Evolutionary conservation across 2,113 vertebrate genomes (phyloP), one percentile per base, ranked within the genome.

Genomic region (Fregetta grallaria): DNA sequence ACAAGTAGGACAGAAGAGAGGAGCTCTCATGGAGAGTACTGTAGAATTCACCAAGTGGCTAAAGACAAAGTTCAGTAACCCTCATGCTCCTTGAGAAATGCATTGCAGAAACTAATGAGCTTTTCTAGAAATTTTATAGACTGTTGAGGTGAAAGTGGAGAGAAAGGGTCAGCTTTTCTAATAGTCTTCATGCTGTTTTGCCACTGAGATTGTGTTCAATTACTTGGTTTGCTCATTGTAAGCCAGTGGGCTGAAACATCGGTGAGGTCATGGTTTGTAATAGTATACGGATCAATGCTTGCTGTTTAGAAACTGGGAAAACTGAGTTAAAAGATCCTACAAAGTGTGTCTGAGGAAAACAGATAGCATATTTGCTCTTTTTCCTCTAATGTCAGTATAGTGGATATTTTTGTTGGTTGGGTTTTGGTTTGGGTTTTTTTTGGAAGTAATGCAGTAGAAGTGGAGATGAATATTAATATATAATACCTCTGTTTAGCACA

Each of bases 171-270:
- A 91, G 52, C 8, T 90, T 93, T 87, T 95, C 66, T 82, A 75
- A 90, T 91, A 61, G 59, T 94, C 62, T 92, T 96, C 84, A 76
- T 90, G 62, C 84, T 91, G 62, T 79, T 96, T 91, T 93, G 44
- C 66, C 71, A 34, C 87, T 62, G 85, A 90, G 74, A 85, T 75
- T 94, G 77, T 49, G 55, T 82, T 92, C 73, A 75, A 42, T 96
- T 96, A 88, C 62, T 94, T 61, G 21, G 40, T 68, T 91, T 82
- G 44, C 74, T 90, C 74, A 45, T 70, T 79, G 70, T 61, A 93
- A 95, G 25, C 74, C 90, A 96, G 40, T 79, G 67, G 58, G 49
- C n/a, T 96, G 84, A 94, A 94, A 91, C 81, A 75, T 7, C 53
- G 34, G 6, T 61, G 84, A 96, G 77, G 58, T 85, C 61, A 42